Evolutionary conservation across 2,113 vertebrate species (phyloP).

Genomic region (Gobius niger): DNA sequence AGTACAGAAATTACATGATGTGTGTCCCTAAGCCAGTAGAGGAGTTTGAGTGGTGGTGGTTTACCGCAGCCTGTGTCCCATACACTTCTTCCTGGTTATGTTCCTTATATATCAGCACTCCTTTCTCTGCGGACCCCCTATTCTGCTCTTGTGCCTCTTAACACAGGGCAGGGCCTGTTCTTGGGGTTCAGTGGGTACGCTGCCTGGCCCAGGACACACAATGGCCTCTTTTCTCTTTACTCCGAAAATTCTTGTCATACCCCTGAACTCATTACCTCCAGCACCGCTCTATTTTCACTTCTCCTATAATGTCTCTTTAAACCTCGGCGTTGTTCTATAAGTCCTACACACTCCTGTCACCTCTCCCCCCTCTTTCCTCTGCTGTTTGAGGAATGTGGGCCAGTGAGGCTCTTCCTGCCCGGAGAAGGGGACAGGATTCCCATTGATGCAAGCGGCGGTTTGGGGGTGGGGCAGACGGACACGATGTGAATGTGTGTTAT

Average conservation of each 20-base stretch:
- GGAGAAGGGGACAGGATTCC: conserved; percentile 76
- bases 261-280: conserved; percentile 16
- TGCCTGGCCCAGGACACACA: conserved; percentile 56
- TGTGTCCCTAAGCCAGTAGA: conserved; percentile 2
- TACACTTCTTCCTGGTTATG: conserved; percentile 10
- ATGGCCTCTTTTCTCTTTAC: conserved; percentile 58
- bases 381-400: conserved; percentile 72
- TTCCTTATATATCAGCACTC: conserved; percentile 18
- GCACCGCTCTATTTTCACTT: background rate
- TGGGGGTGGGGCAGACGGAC: conserved; percentile 63
- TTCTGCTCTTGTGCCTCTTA: conserved; percentile 16
- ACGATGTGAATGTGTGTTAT: conserved; percentile 39
- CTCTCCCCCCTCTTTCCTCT: conserved; percentile 42
- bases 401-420: conserved; percentile 70
- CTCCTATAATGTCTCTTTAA: background rate
- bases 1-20: conserved; percentile 32
- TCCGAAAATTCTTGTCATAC: conserved; percentile 36
- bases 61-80: conserved; percentile 32
- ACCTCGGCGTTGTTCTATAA: background rate
- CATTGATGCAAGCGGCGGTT: conserved; percentile 71
- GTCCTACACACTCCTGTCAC: conserved; percentile 42
- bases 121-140: conserved; percentile 13
- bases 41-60: conserved; percentile 36
- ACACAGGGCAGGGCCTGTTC: conserved; percentile 73
- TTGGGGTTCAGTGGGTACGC: conserved; percentile 51